A percentile compares a stretch with the other conserved stretches of the same genome.
Evolutionary conservation across 2,797 vertebrate genomes (phyloP).

Genomic region (Cheirogaleus major): DNA sequence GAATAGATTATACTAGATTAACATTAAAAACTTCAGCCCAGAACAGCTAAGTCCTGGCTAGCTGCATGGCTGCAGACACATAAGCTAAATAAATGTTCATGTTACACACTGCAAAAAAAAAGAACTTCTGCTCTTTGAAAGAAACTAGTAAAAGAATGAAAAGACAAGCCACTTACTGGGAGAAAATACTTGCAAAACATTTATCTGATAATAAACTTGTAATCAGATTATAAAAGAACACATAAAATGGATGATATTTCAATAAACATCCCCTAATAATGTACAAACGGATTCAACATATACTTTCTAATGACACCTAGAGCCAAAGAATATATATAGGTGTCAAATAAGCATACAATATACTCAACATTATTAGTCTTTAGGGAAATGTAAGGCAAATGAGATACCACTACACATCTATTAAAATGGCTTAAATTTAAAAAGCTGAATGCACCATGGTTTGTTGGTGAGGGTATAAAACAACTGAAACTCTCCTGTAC

Average conservation of each 20-base stretch:
- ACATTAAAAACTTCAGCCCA: not conserved
- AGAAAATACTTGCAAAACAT: not conserved
- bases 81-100: no score
- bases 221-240: not conserved
- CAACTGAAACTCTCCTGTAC: not conserved
- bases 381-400: not conserved
- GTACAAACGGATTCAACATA: not conserved
- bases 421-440: not conserved
- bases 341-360: not conserved
- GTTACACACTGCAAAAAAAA: no score
- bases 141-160: not conserved
- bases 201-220: not conserved
- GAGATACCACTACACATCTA: not conserved
- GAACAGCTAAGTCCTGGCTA: no score
- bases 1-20: not conserved
- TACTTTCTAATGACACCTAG: not conserved
- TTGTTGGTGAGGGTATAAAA: not conserved
- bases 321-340: not conserved
- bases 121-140: not conserved
- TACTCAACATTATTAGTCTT: not conserved
- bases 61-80: no score
- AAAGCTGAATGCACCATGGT: not conserved
- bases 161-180: not conserved
- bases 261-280: not conserved
- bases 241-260: not conserved